phyloP scores from a whole-genome alignment of 2,113 vertebrate genomes.

The Anguilla rostrata region DNA sequence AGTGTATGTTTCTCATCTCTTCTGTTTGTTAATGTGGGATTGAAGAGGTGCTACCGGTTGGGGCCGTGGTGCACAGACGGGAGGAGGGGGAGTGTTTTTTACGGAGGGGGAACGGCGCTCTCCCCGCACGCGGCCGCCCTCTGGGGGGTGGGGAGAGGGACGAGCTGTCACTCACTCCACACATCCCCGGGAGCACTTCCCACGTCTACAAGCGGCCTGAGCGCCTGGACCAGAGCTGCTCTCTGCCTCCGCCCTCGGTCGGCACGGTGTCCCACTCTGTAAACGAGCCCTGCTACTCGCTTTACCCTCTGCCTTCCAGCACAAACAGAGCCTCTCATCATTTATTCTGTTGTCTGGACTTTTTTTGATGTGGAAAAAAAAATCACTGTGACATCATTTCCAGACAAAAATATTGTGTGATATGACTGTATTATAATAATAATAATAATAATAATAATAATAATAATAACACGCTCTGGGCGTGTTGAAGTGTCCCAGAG shows the following conservation, averaged over 20 bases:
- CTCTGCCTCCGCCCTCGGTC: not conserved
- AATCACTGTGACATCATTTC: not conserved
- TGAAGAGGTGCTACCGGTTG: not conserved
- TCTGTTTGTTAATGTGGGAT: not conserved
- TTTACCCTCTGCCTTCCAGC: not conserved
- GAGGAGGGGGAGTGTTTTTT: not conserved
- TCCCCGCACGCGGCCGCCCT: not conserved
- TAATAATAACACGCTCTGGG: not conserved
- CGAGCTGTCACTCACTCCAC: constrained; percentile 38
- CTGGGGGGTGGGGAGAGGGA: constrained; percentile 32
- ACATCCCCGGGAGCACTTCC: constrained; percentile 24
- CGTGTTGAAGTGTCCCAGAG: no score
- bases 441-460: not conserved
- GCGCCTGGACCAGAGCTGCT: not conserved
- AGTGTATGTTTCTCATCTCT: not conserved
- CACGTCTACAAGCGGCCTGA: not conserved
- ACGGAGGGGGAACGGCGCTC: not conserved
- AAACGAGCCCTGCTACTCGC: not conserved
- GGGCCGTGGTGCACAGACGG: not conserved
- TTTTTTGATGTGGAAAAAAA: not conserved
- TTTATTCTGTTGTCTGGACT: no score
- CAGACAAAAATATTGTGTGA: not conserved
- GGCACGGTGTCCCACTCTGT: not conserved
- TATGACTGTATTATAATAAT: not conserved
- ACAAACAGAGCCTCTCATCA: no score